phyloP scores from a whole-genome alignment of 2,888 invertebrate genomes.

The Hyppa rectilinea region DNA sequence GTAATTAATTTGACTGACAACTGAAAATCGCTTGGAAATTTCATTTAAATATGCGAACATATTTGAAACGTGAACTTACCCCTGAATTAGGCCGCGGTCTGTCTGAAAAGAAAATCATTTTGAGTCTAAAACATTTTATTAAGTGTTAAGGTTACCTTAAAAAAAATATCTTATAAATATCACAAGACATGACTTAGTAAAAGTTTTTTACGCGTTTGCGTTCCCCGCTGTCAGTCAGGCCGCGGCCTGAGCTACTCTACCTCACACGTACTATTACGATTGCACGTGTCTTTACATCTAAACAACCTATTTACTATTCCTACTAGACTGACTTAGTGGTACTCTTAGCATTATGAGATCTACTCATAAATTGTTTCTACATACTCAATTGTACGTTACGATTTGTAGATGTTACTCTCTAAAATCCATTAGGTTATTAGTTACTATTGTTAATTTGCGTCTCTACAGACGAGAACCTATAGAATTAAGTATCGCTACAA shows the following conservation, averaged over 20 bases:
- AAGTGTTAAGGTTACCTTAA: not conserved
- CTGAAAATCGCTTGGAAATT: not conserved
- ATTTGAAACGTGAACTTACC: conserved; percentile 49
- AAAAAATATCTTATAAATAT: not conserved
- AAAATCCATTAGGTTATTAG: conserved; percentile 71
- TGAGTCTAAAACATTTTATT: not conserved
- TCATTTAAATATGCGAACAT: conserved; percentile 50
- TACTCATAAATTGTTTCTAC: conserved; percentile 75
- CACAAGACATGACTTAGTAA: not conserved
- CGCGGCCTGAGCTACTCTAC: conserved; percentile 73
- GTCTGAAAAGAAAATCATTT: conserved; percentile 21
- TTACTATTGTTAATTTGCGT: conserved; percentile 68
- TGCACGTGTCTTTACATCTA: conserved; percentile 80
- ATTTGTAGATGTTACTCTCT: conserved; percentile 73
- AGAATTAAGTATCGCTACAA: conserved; percentile 82
- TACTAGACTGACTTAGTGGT: conserved; percentile 89
- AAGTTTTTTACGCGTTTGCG: not conserved
- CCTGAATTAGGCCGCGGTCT: conserved; percentile 52
- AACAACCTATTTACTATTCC: conserved; percentile 83
- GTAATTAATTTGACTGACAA: conserved; percentile 10
- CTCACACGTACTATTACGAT: conserved; percentile 80
- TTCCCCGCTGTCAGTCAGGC: conserved; percentile 59
- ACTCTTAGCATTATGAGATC: conserved; percentile 82
- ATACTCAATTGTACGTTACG: conserved; percentile 79
- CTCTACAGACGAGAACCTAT: conserved; percentile 71